Evolutionary conservation across 2,797 vertebrate genomes (phyloP), one percentile per base, ranked within the genome.

Genomic region (Sebastes matsubarae): DNA sequence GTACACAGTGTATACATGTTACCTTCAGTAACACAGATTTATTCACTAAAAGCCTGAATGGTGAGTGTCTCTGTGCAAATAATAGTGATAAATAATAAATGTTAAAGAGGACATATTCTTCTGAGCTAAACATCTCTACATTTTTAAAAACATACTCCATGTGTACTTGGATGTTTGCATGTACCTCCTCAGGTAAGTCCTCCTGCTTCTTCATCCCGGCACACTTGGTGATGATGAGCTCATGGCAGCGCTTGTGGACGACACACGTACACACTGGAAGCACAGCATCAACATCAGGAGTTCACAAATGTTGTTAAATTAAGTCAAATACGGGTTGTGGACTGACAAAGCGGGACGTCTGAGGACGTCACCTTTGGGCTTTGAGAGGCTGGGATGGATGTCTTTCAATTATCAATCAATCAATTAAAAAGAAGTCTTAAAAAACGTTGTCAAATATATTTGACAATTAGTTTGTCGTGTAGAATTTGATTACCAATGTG

Each of bases 191-290:
- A 0, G 97, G 96, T 61, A 97, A 96, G 95, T 96, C 95, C 68
- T 99, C 98, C 95, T 98, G 98, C 88, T 98, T 99, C 96, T 99
- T 99, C 93, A 99, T 94, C 46, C 98, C 98, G 34, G 98, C 97
- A 76, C 98, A 99, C 89, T 98, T 99, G 4, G 98, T 99, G 94
- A 99, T 99, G 88, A 99, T 99, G 93, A 98, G 98, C 92, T 98
- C 97, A 69, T 99, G 98, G 88, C 98, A 99, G 92, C 98, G 96
- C 92, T 99, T 99, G 95, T 99, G 98, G 88, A 99, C 98, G 64
- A 99, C 98, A 42, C 98, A 99, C 86, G 98, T 99, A 83, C 98
- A 99, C 88, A 99, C 98, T 99, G 88, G 27, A 89, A 76, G 68
- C 50, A 83, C 55, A 80, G 7, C 66, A 22, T 61, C 57, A 14